Evolutionary conservation across 1,140 invertebrate genomes (phyloP).

Genomic region (Lordiphosa clarofinis): DNA sequence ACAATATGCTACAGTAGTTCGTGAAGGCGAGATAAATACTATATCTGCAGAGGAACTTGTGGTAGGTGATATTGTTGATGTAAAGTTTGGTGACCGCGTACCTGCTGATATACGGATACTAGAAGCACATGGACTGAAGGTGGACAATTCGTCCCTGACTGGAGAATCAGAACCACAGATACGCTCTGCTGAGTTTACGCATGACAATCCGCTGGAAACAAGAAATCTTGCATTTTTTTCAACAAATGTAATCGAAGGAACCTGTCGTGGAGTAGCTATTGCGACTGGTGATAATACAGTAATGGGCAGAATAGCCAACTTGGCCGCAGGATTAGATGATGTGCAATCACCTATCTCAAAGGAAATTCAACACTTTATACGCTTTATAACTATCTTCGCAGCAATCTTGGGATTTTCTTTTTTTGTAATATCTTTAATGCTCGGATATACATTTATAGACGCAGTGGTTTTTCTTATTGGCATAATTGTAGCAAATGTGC

Average conservation of each 20-base stretch:
- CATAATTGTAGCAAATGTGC: conserved; percentile 92
- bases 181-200: conserved; percentile 83
- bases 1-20: conserved; percentile 82
- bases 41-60: conserved; percentile 84
- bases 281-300: conserved; percentile 90
- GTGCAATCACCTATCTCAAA: conserved; percentile 88
- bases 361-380: conserved; percentile 90
- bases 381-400: conserved; percentile 87
- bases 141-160: conserved; percentile 84
- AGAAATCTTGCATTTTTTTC: conserved; percentile 90
- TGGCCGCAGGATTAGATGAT: conserved; percentile 86
- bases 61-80: conserved; percentile 86
- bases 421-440: conserved; percentile 85
- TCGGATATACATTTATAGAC: conserved; percentile 88
- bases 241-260: conserved; percentile 89
- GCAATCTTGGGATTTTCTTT: conserved; percentile 88
- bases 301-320: conserved; percentile 91
- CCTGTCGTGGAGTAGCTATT: conserved; percentile 88
- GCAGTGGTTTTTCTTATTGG: conserved; percentile 91
- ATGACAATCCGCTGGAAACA: conserved; percentile 87
- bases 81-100: conserved; percentile 87
- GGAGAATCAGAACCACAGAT: conserved; percentile 88
- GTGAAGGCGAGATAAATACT: conserved; percentile 85
- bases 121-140: conserved; percentile 74
- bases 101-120: conserved; percentile 89